Evolutionary conservation across 2,113 vertebrate genomes (phyloP).

Genomic region (Excalfactoria chinensis): DNA sequence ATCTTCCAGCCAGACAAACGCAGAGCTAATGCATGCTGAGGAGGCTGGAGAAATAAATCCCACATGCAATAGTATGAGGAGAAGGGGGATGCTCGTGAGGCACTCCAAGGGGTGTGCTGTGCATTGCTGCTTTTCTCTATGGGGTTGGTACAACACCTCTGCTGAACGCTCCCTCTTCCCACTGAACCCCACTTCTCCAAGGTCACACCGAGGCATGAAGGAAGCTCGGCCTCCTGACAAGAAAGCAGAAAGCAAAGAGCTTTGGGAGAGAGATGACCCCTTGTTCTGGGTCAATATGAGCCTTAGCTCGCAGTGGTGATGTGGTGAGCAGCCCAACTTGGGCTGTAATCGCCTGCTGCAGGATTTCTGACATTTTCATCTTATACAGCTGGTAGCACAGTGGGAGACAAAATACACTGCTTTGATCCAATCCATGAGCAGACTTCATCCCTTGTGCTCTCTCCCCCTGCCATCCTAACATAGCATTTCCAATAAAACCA

Average conservation of each 20-base stretch:
- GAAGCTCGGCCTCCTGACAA: background rate
- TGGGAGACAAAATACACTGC: slow-evolving; percentile 18
- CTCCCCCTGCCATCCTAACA: background rate
- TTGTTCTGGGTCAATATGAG: background rate
- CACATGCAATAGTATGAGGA: background rate
- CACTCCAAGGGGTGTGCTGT: rapidly evolving
- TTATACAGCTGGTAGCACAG: slow-evolving; percentile 31
- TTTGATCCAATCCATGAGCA: slow-evolving; percentile 46
- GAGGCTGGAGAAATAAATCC: slow-evolving; percentile 25
- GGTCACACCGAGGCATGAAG: rapidly evolving
- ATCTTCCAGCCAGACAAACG: slow-evolving; percentile 6
- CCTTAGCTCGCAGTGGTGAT: background rate
- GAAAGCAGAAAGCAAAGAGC: background rate
- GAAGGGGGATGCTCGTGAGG: background rate
- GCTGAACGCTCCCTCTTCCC: background rate
- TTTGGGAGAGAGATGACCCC: background rate
- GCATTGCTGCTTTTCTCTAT: background rate
- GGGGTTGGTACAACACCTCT: background rate
- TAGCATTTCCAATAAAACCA: background rate
- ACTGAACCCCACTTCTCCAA: background rate
- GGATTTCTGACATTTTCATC: slow-evolving; percentile 11
- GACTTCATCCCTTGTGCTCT: slow-evolving; percentile 5
- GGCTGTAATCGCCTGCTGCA: slow-evolving; percentile 35
- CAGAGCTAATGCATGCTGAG: background rate
- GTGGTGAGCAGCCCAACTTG: background rate